Evolutionary conservation across 2,797 vertebrate species (phyloP).

Genomic region (Allobates femoralis): DNA sequence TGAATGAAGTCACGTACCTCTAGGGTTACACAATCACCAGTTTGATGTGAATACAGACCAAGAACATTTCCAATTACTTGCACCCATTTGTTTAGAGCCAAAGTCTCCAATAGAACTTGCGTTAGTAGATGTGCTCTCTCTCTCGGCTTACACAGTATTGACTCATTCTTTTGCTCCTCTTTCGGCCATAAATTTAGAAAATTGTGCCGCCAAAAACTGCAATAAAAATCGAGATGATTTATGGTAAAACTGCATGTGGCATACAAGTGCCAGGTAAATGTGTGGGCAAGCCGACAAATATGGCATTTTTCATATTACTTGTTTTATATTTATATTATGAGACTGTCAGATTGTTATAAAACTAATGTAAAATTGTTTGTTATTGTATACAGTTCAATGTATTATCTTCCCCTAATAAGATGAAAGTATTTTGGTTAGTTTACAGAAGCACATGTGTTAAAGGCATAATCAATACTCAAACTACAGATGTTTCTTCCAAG

Average conservation of each 20-base stretch:
- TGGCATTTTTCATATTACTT: neutral
- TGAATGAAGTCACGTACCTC: too few relatives aligned
- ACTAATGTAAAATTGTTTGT: neutral
- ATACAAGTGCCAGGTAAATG: neutral
- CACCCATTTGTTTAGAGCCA: too few relatives aligned
- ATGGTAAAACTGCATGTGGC: neutral
- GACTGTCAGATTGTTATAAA: neutral
- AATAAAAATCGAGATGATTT: too few relatives aligned
- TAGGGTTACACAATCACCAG: too few relatives aligned
- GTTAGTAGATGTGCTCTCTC: too few relatives aligned
- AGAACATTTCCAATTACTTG: too few relatives aligned
- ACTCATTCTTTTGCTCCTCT: too few relatives aligned
- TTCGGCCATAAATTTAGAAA: too few relatives aligned
- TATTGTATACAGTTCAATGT: neutral
- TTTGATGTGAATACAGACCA: too few relatives aligned
- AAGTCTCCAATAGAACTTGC: too few relatives aligned
- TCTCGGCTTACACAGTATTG: too few relatives aligned
- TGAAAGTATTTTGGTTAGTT: neutral
- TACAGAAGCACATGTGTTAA: conserved; percentile 10
- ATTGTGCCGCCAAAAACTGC: too few relatives aligned
- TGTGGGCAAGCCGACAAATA: neutral
- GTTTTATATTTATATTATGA: neutral
- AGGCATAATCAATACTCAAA: conserved; percentile 21
- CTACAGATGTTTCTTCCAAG: neutral
- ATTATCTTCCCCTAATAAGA: neutral